These are phyloP conservation scores for Drosophila austrosaltans DNA, from an alignment of 2,888 invertebrate species.

Conservation along the genomic window DNA sequence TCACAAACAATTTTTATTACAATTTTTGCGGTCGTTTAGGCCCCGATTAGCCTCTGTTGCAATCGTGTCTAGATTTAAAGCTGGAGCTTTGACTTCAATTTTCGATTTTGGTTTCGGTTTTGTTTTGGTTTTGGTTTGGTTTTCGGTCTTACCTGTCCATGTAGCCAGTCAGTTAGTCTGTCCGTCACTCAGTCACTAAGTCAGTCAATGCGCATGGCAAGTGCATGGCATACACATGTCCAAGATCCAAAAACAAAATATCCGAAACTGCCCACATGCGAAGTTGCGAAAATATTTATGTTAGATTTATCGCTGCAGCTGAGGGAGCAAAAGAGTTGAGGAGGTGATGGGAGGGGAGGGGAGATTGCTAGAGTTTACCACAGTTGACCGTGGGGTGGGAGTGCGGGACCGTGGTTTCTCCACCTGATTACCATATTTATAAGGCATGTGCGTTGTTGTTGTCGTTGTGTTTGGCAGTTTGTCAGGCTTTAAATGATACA, in stretches of 20 bases:
- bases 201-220: constrained; percentile 67
- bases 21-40: constrained; percentile 55
- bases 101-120: constrained; percentile 3
- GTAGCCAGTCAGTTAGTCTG: constrained; percentile 54
- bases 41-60: constrained; percentile 73
- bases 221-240: constrained; percentile 74
- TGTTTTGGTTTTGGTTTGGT: neutral
- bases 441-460: constrained; percentile 55
- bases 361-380: neutral
- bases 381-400: neutral
- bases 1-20: constrained; percentile 56
- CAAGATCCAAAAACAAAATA: constrained; percentile 46
- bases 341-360: constrained; percentile 24
- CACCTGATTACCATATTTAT: constrained; percentile 70
- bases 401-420: neutral
- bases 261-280: constrained; percentile 66
- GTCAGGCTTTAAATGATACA: constrained; percentile 72
- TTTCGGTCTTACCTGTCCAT: constrained; percentile 24
- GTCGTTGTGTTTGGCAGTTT: constrained; percentile 61
- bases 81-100: constrained; percentile 21
- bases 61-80: constrained; percentile 54
- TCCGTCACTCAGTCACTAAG: constrained; percentile 38
- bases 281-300: constrained; percentile 66
- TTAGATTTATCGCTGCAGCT: constrained; percentile 67
- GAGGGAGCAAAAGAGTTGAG: constrained; percentile 13